Evolutionary conservation across 2,797 vertebrate species (phyloP), one percentile per base, ranked within the genome.

Genomic region (Hydrocynus forskahlii): DNA sequence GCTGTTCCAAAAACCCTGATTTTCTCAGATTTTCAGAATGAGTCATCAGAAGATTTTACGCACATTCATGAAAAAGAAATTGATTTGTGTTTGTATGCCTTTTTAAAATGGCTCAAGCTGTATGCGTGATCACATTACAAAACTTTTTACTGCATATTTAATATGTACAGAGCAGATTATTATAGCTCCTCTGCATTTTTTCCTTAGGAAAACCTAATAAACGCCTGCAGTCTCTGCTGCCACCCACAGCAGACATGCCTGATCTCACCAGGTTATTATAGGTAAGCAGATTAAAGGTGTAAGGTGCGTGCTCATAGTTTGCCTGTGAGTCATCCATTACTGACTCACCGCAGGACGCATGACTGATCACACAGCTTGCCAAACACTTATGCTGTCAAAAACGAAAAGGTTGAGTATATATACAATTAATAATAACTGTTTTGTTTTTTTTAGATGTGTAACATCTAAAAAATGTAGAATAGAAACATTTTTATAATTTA

Each of bases 231-330:
- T 8, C 16, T 54, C 16, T 54, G 48, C 55, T 50, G 25, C 35
- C 14, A 38, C n/a, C 38, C 35, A 21, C 12, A 62, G 23, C 5
- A 52, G 19, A 35, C 14, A 5, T 50, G 55, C 48, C 7, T 29
- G 25, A 29, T 17, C 64, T 50, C 48, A 71, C 23, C 10, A 16
- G 29, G 14, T 55, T 13, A 29, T 55, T 78, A 43, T 40, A 40
- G 12, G 9, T 43, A 57, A 68, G 66, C 16, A 45, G 43, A 19
- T 45, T 60, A 62, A 29, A 77, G 12, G 48, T 67, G 64, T 40
- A 64, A 67, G 19, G 45, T 50, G 45, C 43, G 19, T 63, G 45
- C 25, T 35, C n/a, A 48, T 35, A 50, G 63, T 63, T 75, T 63
- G 43, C 43, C 6, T 48, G 35, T 75, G 48, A 55, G 69, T 72